phyloP scores from a whole-genome alignment of 92 coral and sea anemone species.

The Diadumene lineata region DNA sequence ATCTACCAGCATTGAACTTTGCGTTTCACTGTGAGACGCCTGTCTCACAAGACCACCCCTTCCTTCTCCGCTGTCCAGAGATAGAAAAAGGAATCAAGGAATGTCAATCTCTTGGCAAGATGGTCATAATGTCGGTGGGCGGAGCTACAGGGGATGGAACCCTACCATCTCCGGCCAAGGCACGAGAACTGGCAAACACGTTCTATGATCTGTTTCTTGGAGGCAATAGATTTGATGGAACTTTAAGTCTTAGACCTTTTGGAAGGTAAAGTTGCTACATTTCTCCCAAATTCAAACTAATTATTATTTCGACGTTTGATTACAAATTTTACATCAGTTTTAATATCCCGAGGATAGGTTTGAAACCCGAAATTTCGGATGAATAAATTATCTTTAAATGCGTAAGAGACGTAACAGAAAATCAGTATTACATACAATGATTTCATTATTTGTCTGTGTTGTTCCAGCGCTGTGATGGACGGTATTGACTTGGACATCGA shows the following conservation, averaged over 20 bases:
- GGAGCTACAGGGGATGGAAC: constrained; percentile 87
- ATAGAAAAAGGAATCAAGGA: constrained; percentile 76
- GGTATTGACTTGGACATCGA: constrained; percentile 84
- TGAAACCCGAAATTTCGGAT: too few relatives aligned
- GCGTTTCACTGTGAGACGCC: constrained; percentile 78
- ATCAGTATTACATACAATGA: too few relatives aligned
- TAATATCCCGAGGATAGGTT: too few relatives aligned
- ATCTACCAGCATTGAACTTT: constrained; percentile 77
- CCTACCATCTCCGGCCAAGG: constrained; percentile 51
- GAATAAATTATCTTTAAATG: too few relatives aligned
- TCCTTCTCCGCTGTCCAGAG: constrained; percentile 73
- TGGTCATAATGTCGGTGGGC: constrained; percentile 79
- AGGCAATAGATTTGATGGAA: constrained; percentile 30
- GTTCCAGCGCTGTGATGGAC: constrained; percentile 65
- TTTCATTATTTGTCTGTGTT: background rate
- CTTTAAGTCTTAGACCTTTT: constrained; percentile 57
- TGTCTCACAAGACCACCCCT: constrained; percentile 62
- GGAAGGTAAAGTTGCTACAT: constrained; percentile 70
- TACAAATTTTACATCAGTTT: too few relatives aligned
- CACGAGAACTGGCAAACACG: constrained; percentile 70
- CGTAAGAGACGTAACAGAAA: background rate
- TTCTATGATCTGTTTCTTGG: constrained; percentile 71
- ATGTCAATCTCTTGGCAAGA: constrained; percentile 73
- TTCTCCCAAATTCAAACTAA: too few relatives aligned
- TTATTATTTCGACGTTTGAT: too few relatives aligned